Percentiles rank a stretch among this genome's conserved stretches.
These are phyloP conservation scores for Sphaerophoria taeniata DNA, from an alignment of 2,888 invertebrate species.

Conservation along the genomic window DNA sequence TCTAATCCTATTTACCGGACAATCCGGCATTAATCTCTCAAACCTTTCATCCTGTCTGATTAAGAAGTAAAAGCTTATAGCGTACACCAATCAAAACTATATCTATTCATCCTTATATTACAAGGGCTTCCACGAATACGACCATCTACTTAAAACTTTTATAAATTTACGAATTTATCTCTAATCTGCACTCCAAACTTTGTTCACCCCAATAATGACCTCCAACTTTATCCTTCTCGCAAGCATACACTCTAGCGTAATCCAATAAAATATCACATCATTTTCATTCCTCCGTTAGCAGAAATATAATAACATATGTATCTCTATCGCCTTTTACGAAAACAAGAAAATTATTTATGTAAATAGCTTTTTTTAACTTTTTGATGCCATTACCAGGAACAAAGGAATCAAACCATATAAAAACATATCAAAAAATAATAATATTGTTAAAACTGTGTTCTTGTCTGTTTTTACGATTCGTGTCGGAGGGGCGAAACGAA, in stretches of 20 bases:
- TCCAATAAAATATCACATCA: neutral
- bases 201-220: neutral
- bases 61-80: no score
- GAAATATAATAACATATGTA: slow-evolving; percentile 4
- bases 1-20: no score
- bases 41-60: no score
- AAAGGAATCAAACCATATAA: slow-evolving; percentile 8
- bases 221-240: neutral
- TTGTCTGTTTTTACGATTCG: neutral
- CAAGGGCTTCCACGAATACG: no score
- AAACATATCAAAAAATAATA: slow-evolving; percentile 33
- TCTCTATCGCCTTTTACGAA: slow-evolving; percentile 1
- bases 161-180: neutral
- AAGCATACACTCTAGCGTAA: no score
- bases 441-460: slow-evolving; percentile 19
- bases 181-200: neutral
- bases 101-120: no score
- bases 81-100: no score
- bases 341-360: slow-evolving; percentile 30
- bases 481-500: neutral
- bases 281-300: neutral
- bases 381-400: slow-evolving; percentile 25
- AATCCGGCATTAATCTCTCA: no score
- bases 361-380: slow-evolving; percentile 34
- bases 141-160: no score